Evolutionary conservation across 2,888 invertebrate genomes (phyloP).

Genomic region (Dusona sp.): DNA sequence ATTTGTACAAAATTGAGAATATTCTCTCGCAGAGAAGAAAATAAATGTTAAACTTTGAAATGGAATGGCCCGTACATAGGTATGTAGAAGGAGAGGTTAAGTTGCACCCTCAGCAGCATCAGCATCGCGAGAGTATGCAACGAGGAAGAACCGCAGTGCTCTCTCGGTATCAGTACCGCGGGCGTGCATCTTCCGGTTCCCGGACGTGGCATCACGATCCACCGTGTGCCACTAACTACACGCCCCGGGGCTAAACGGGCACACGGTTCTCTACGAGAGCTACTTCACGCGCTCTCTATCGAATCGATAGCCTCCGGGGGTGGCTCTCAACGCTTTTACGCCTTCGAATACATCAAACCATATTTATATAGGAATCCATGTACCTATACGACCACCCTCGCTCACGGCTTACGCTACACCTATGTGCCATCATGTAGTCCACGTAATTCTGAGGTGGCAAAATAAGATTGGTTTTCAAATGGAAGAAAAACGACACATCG

Average conservation of each 20-base stretch:
- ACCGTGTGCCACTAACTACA: constrained; percentile 50
- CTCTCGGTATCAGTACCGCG: constrained; percentile 27
- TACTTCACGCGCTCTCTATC: constrained; percentile 57
- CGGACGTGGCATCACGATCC: constrained; percentile 60
- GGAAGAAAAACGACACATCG: background rate
- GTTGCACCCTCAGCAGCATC: constrained; percentile 60
- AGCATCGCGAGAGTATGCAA: constrained; percentile 27
- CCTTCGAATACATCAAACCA: constrained; percentile 37
- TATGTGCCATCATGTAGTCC: constrained; percentile 9
- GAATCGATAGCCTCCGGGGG: constrained; percentile 60
- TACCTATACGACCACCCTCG: background rate
- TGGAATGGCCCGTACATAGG: constrained; percentile 5
- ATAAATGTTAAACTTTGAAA: background rate
- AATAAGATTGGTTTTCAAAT: background rate
- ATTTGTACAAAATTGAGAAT: background rate
- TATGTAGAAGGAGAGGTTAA: background rate
- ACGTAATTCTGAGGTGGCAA: constrained; percentile 20
- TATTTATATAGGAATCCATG: constrained; percentile 8
- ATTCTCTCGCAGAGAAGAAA: background rate
- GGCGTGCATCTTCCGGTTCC: constrained; percentile 63
- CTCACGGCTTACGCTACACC: background rate
- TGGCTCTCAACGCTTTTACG: constrained; percentile 32
- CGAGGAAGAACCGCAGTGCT: constrained; percentile 28
- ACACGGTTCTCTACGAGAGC: constrained; percentile 42
- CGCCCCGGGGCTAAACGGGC: constrained; percentile 45